Conservation (phyloP, 1,140 invertebrate species). For the Caenorhabditis latens region DNA sequence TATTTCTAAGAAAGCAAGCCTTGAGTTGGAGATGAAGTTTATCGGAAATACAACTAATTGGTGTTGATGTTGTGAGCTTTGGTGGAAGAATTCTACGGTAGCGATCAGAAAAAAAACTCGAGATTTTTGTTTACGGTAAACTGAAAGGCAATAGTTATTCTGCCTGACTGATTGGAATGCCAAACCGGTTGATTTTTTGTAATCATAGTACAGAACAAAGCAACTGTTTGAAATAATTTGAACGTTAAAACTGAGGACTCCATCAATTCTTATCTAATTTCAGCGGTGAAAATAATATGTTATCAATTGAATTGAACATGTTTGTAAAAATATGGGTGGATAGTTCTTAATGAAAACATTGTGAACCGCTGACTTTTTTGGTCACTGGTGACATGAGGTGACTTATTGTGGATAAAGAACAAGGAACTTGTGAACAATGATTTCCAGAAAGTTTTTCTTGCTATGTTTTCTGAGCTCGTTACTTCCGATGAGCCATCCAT, state of each 20-base stretch:
- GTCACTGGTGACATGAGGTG: too few relatives aligned
- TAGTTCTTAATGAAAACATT: too few relatives aligned
- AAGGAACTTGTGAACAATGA: background rate
- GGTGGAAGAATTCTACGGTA: background rate
- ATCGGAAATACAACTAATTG: background rate
- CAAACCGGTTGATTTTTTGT: slow-evolving; percentile 46
- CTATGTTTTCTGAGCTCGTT: slow-evolving; percentile 11
- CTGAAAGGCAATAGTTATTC: background rate
- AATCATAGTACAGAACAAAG: slow-evolving; percentile 16
- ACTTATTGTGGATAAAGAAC: background rate
- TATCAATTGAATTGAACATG: too few relatives aligned
- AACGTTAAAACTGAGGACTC: background rate
- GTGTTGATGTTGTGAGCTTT: background rate
- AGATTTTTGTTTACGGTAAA: slow-evolving; percentile 10
- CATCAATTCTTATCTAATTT: background rate
- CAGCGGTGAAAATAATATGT: background rate
- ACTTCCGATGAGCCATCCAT: slow-evolving; percentile 20
- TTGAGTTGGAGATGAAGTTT: background rate
- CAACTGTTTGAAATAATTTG: slow-evolving; percentile 17
- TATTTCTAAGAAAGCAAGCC: background rate
- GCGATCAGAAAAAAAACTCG: background rate
- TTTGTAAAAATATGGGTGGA: too few relatives aligned
- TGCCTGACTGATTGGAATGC: slow-evolving; percentile 48
- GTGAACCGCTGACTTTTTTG: too few relatives aligned
- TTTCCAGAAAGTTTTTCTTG: slow-evolving; percentile 4